Evolutionary conservation across 2,113 vertebrate genomes (phyloP), one percentile per base, ranked within the genome.

Genomic region (Thamnaconus septentrionalis): DNA sequence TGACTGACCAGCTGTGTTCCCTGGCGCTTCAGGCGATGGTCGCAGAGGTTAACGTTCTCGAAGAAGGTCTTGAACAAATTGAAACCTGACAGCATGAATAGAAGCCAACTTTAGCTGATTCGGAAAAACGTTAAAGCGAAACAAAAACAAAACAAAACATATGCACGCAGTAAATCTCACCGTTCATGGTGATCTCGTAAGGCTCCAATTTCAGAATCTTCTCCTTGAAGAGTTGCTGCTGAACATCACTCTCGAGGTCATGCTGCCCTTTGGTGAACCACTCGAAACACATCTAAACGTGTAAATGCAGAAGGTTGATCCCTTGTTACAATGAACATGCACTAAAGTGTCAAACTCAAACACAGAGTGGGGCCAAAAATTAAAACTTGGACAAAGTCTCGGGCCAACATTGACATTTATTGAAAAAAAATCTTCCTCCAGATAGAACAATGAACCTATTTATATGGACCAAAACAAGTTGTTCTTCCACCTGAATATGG

Each of bases 21-120:
- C 89, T 99, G 97, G 44, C 96, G 93, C 86, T 99, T 99, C 41
- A 99, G 88, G 43, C 97, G 95, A 92, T 99, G 97, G 85, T 99
- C 97, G 85, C 95, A 97, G 41, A 99, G 91, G 85, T 99, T 99
- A 72, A 99, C 97, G 70, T 98, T 98, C 91, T 99, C 97, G 91
- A 99, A 99, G 83, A 98, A 99, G n/a, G 97, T 98, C 87, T 99
- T 99, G 87, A 99, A 99, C 68, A 99, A 94, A 86, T 95, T 95
- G 89, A 99, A 99, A 73, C 97, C 97, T 99, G 18, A 31, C 18
- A 2, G 18, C 18, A 31, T 31, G 18, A 31, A 31, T n/a, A 31
- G 18, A 31, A 31, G 18, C 18, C 18, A 31, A 31, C 18, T 31
- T 31, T 31, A 31, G 18, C 18, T 31, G 18, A 31, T 31, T 31